Conservation (phyloP, 1,140 invertebrate species). For the Chironomus tepperi region DNA sequence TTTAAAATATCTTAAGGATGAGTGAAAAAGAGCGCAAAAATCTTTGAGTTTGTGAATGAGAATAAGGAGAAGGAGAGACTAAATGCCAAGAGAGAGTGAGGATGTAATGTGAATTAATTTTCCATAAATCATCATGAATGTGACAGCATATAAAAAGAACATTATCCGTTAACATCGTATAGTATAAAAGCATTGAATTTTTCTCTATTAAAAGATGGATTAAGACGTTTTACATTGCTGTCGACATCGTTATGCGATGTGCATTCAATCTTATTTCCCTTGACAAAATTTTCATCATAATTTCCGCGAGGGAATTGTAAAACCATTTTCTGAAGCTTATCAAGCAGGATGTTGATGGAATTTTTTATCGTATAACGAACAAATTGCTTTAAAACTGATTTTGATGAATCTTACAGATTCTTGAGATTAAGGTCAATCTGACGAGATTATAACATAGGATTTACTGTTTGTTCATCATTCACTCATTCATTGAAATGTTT, state of each 20-base stretch:
- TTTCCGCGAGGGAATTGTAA: too few species aligned
- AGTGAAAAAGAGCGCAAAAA: neutral
- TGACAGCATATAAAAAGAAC: conserved; percentile 22
- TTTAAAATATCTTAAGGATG: neutral
- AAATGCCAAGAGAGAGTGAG: neutral
- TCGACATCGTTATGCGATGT: neutral
- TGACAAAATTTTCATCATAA: too few species aligned
- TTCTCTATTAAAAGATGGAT: neutral
- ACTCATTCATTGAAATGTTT: too few species aligned
- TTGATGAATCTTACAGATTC: too few species aligned
- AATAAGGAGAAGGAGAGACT: neutral
- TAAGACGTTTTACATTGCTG: neutral
- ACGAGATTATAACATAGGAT: too few species aligned
- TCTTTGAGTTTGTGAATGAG: too few species aligned
- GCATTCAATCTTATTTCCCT: neutral
- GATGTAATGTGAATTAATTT: conserved; percentile 23
- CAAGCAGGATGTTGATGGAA: too few species aligned
- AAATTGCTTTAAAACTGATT: too few species aligned
- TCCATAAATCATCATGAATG: conserved; percentile 23
- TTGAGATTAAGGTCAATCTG: too few species aligned
- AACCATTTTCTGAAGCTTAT: too few species aligned
- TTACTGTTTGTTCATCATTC: too few species aligned
- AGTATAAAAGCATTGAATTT: neutral
- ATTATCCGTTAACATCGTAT: neutral
- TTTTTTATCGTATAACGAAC: too few species aligned